Conservation (phyloP, 2,888 invertebrate genomes). For the Hololepta plana region DNA sequence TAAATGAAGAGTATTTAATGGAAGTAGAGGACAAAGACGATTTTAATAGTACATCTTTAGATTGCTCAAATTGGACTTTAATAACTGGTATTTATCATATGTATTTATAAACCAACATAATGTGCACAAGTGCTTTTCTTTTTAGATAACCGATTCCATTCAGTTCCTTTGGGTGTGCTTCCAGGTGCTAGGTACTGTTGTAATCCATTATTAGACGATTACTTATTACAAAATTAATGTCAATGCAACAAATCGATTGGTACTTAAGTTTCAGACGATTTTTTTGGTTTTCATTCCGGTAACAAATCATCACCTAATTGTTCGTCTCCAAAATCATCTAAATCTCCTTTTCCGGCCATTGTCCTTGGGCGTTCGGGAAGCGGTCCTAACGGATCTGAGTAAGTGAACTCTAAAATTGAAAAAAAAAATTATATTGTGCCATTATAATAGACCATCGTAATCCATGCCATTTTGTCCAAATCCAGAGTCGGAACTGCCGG, state of each 20-base stretch:
- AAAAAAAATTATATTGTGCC: conserved; percentile 5
- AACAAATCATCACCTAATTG: conserved; percentile 55
- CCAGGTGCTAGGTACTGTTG: neutral
- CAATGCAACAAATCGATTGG: no score
- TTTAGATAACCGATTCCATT: conserved; percentile 2
- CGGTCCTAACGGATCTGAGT: conserved; percentile 37
- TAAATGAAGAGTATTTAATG: no score
- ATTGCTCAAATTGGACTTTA: no score
- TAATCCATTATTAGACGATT: conserved; percentile 1
- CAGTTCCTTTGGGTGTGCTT: neutral
- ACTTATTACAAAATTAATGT: no score
- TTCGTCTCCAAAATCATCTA: conserved; percentile 53
- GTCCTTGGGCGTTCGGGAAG: conserved; percentile 36
- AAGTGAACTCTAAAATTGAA: conserved; percentile 28
- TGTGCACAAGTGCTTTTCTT: neutral
- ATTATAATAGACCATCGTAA: neutral
- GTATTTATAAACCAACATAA: no score
- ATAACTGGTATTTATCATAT: no score
- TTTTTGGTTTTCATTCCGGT: conserved; percentile 48
- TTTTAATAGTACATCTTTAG: no score
- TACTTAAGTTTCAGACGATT: no score
- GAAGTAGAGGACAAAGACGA: no score
- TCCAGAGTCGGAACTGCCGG: conserved; percentile 24
- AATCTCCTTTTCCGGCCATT: conserved; percentile 33
- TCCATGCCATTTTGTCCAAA: conserved; percentile 12